Conservation (phyloP, 1,140 invertebrate species). For the Sycobia sp. region DNA sequence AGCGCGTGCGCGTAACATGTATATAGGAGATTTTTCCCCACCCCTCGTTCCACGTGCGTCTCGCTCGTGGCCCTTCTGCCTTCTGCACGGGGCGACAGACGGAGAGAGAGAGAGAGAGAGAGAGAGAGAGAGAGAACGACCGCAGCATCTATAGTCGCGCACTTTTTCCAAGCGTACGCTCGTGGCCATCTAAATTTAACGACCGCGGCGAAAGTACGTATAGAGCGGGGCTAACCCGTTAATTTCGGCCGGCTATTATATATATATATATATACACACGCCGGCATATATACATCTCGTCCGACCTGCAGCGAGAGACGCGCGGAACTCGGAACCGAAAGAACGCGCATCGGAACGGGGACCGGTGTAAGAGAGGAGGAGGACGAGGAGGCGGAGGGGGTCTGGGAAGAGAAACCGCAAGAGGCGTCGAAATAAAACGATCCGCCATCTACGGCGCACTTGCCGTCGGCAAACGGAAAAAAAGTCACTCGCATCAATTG, state of each 20-base stretch:
- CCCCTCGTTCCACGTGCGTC: neutral
- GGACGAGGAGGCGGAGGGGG: conserved; percentile 39
- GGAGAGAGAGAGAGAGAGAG: neutral
- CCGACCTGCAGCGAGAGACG: too few species aligned
- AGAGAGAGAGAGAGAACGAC: conserved; percentile 6
- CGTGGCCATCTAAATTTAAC: conserved; percentile 52
- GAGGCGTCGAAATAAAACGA: conserved; percentile 39
- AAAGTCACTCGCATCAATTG: too few species aligned
- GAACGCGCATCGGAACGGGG: neutral
- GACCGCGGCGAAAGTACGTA: conserved; percentile 45
- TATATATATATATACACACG: conserved; percentile 46
- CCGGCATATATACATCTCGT: too few species aligned
- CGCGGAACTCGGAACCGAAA: conserved; percentile 1
- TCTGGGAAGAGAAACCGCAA: too few species aligned
- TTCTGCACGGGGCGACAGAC: conserved; percentile 20
- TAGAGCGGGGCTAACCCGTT: conserved; percentile 49
- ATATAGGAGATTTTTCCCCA: conserved; percentile 13
- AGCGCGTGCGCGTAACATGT: too few species aligned
- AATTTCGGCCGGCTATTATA: conserved; percentile 50
- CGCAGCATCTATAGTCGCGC: conserved; percentile 26
- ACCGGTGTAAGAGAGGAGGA: conserved; percentile 14
- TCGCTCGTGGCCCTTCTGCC: neutral
- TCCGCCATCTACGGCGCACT: conserved; percentile 41
- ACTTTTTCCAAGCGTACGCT: conserved; percentile 41
- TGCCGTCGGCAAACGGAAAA: neutral